phyloP scores from a whole-genome alignment of 2,113 vertebrate species.

The Pogona vitticeps region DNA sequence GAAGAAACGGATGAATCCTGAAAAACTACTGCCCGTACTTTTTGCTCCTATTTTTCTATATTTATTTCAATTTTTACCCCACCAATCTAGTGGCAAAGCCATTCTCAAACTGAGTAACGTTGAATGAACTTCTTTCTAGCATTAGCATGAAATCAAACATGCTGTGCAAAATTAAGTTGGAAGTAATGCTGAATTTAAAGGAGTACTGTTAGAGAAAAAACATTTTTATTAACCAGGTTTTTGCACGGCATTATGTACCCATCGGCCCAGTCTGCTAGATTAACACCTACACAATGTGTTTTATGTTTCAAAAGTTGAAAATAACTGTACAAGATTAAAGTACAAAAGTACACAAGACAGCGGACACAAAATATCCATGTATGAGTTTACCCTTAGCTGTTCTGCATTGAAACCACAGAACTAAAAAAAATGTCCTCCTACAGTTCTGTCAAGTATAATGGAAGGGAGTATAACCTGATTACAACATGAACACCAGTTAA shows the following conservation, averaged over 20 bases:
- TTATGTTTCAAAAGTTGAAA: conserved; percentile 87
- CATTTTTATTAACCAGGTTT: conserved; percentile 79
- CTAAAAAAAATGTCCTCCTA: conserved; percentile 77
- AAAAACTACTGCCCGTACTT: background rate
- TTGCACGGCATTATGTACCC: conserved; percentile 79
- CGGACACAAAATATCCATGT: conserved; percentile 81
- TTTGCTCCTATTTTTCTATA: background rate
- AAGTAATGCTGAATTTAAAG: conserved; percentile 57
- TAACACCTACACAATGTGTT: conserved; percentile 85
- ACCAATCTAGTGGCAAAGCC: no score
- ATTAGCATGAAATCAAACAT: background rate
- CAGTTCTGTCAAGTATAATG: conserved; percentile 81
- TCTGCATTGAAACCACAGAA: conserved; percentile 79
- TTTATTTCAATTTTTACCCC: no score
- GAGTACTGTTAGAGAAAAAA: conserved; percentile 77
- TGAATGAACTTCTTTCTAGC: background rate
- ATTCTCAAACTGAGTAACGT: no score
- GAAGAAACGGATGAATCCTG: background rate
- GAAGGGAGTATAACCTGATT: conserved; percentile 85
- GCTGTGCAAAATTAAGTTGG: background rate
- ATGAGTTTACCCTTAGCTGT: conserved; percentile 76
- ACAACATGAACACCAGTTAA: conserved; percentile 86
- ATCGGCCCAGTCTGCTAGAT: conserved; percentile 77
- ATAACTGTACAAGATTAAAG: conserved; percentile 87
- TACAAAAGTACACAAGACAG: conserved; percentile 87